Conservation (phyloP, 2,113 vertebrate species). For the Scortum barcoo region DNA sequence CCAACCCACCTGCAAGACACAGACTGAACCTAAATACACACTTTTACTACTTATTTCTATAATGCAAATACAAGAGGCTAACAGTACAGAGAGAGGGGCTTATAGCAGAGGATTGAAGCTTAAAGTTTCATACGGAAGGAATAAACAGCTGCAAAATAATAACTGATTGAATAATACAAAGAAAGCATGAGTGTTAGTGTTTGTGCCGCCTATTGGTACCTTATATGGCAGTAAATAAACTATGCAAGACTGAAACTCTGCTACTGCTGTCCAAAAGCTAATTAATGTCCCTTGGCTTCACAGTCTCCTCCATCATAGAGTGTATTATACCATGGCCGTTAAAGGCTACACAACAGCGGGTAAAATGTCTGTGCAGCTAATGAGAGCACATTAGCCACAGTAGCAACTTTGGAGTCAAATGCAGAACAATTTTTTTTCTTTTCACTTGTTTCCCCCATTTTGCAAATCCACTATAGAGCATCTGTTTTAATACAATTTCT, state of each 20-base stretch:
- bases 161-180: too few relatives aligned
- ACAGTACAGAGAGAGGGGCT: neutral
- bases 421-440: constrained; percentile 6
- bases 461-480: neutral
- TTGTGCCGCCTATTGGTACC: constrained; percentile 60
- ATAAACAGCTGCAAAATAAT: neutral
- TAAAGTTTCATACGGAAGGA: neutral
- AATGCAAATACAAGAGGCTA: neutral
- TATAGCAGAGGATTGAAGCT: constrained; percentile 7
- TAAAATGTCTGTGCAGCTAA: constrained; percentile 26
- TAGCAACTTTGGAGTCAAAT: constrained; percentile 20
- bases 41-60: neutral
- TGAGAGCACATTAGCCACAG: constrained; percentile 34
- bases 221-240: constrained; percentile 71
- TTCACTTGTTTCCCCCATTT: neutral
- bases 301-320: constrained; percentile 69
- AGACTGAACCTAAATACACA: neutral
- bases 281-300: constrained; percentile 73
- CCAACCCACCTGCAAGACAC: constrained; percentile 16
- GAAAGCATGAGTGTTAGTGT: too few relatives aligned
- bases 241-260: constrained; percentile 77
- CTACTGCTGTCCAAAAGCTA: constrained; percentile 61
- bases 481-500: neutral
- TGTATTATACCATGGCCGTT: constrained; percentile 8
- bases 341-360: constrained; percentile 33